Evolutionary conservation across 2,888 invertebrate species (phyloP), one percentile per base, ranked within the genome.

Genomic region (Cataglyphis livida): DNA sequence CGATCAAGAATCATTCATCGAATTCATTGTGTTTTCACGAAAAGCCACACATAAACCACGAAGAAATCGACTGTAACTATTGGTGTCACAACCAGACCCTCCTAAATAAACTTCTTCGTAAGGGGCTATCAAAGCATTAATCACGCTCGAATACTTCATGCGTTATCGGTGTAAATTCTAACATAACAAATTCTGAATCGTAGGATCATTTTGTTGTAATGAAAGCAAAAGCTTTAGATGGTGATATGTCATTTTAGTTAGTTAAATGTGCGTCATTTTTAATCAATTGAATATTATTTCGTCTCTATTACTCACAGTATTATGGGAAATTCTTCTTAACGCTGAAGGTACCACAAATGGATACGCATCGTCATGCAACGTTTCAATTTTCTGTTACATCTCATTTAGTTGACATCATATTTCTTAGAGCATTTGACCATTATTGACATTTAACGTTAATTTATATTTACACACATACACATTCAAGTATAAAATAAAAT

Each of bases 281-380:
- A 51, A 51, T 51, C 51, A 7, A 18, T 38, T 57, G 57, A 35
- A 79, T 70, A 35, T 41, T 71, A 70, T 44, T 35, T 66, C 61
- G 38, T 81, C 65, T 85, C 38, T 85, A 79, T 88, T 82, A 84
- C 81, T 9, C 32, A 9, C 28, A 57, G 59, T 71, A 48, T 32
- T 32, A 59, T 57, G 65, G 28, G 82, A 83, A 74, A 84, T 62
- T 66, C 68, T 44, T 25, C 10, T 28, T 74, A 51, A 61, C 62
- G 35, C 18, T 54, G 62, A 25, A 51, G 83, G 41, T 70, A 41
- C 18, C 38, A 85, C 84, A 84, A 71, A 85, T 61, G 57, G 64
- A 81, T 70, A 61, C 21, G 86, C 89, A 83, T 18, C 44, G 68
- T 90, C 90, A 90, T 84, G 84, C 87, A 57, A 90, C 88, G 85